Conservation (phyloP, 2,113 vertebrate genomes). For the Calypte anna region DNA sequence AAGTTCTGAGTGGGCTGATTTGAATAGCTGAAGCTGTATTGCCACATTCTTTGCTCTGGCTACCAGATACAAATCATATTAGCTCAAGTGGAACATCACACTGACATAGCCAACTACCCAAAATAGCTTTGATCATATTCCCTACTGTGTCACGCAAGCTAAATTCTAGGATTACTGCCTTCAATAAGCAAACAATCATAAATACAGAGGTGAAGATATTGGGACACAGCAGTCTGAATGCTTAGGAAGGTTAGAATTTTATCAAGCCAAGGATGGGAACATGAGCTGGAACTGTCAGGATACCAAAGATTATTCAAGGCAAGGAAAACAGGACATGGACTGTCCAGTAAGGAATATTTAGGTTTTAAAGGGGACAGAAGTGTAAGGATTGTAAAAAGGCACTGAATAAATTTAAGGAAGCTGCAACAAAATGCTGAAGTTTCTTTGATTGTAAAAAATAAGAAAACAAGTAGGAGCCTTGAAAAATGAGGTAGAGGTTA, state of each 20-base stretch:
- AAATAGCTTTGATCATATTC: slow-evolving; percentile 4
- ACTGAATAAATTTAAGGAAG: neutral
- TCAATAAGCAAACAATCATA: neutral
- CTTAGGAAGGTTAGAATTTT: neutral
- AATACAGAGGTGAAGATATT: neutral
- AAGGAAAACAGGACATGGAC: neutral
- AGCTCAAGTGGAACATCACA: slow-evolving; percentile 16
- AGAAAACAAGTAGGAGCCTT: neutral
- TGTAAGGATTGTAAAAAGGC: neutral
- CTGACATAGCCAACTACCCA: neutral
- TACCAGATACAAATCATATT: neutral
- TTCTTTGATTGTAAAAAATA: neutral
- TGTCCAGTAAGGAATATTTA: neutral
- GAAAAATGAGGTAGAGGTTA: neutral
- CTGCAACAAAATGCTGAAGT: neutral
- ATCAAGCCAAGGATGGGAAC: neutral
- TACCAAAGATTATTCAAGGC: neutral
- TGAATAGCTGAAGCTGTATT: neutral
- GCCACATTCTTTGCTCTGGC: neutral
- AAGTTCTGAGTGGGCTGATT: neutral
- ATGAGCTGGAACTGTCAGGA: neutral
- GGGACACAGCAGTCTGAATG: neutral
- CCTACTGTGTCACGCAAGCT: neutral
- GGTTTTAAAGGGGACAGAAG: neutral
- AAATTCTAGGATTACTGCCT: slow-evolving; percentile 17